Evolutionary conservation across 2,888 invertebrate species (phyloP), one percentile per base, ranked within the genome.

Genomic region (Spodoptera littoralis): DNA sequence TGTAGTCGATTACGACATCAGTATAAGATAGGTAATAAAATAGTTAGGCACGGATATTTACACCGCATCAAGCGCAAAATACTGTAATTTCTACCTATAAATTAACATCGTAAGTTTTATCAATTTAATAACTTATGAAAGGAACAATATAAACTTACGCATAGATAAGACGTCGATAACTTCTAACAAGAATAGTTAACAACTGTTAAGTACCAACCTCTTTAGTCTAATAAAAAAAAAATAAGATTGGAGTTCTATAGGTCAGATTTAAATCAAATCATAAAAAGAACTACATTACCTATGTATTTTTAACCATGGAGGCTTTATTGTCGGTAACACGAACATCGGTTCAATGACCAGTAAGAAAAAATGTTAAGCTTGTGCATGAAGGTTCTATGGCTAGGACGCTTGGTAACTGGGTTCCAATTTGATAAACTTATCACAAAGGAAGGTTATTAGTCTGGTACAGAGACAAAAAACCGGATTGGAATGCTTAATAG

Each of bases 331-430:
- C 78, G 68, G 77, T 83, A 82, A 86, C 85, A 85, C 84, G 88
- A 84, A 73, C 70, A 63, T 55, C 72, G 76, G 90, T 88, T 89
- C 89, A 87, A 80, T 83, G 90, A 86, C 88, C 89, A 83, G 75
- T 73, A 79, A 84, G 83, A 71, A 76, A 69, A 65, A 58, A 50
- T 49, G 50, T 48, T 36, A 22, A 24, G 42, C 22, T 8, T 18
- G 51, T 36, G n/a, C 60, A 59, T 48, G 60, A 64, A 70, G 59
- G 66, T 24, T 70, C 1, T 61, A 70, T 60, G 43, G 24, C 45
- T 9, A 53, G 22, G 24, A 43, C 43, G 49, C 9, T 49, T 46
- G 9, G 48, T 22, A 36, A 13, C 13, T 52, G 12, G 18, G 44
- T 50, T 70, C 51, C n/a, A 41, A 62, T 36, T 55, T 51, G 45